Evolutionary conservation across 2,113 vertebrate genomes (phyloP), one percentile per base, ranked within the genome.

Genomic region (Eurypyga helias): DNA sequence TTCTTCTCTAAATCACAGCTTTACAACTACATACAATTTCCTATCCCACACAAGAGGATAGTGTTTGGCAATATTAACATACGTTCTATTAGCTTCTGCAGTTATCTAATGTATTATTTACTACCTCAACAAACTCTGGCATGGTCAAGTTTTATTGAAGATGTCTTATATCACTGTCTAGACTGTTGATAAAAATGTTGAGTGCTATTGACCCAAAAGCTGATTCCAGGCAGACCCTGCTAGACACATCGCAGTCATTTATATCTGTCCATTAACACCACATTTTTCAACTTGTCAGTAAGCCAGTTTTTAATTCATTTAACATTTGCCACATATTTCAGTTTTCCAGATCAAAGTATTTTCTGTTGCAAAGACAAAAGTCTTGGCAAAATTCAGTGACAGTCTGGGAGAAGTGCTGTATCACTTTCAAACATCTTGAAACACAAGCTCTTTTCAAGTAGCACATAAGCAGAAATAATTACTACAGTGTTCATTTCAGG

Each of bases 181-280:
- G 93, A 91, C 87, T 84, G 91, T 17, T 93, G 77, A 94, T 91
- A 90, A 89, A 96, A 96, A 94, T 9, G 25, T 67, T 90, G 93
- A 96, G 83, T 73, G 60, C 51, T 96, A 96, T 93, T 96, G 93
- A 96, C 60, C 60, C 76, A 87, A 70, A 29, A 91, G 83, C 51
- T 78, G 55, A 95, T 78, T 94, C 49, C 93, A 95, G 64, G 48
- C 60, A 89, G 89, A 87, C 38, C 25, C 31, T 89, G 19, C 64
- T 46, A 90, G 89, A 81, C 29, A 43, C 13, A 45, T 84, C 41
- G 34, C 20, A 38, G 55, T 89, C 86, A 91, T 75, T 92, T 94
- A 34, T 87, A 87, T 60, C 62, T 86, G 72, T 61, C 33, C 13
- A 72, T 52, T 75, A 93, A 67, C 80, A 96, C 3, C 16, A 51